Evolutionary conservation across 2,888 invertebrate genomes (phyloP).

Genomic region (Neoaliturus tenellus): DNA sequence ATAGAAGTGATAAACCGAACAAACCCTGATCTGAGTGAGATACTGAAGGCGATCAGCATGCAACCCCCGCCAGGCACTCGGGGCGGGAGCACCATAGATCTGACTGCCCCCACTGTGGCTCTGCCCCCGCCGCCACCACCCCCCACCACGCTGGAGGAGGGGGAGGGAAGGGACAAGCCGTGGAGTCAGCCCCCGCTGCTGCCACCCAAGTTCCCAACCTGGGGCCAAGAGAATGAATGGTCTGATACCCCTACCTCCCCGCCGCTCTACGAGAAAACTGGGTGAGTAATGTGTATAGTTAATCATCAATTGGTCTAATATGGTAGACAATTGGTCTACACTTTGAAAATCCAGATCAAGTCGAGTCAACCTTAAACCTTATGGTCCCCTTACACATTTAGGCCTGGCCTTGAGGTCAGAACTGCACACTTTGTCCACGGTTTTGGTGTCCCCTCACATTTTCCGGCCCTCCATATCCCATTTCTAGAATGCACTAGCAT

Average conservation of each 20-base stretch:
- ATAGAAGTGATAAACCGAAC: conserved; percentile 75
- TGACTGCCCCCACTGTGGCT: not conserved
- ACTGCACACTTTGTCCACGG: too few relatives aligned
- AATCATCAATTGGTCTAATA: too few relatives aligned
- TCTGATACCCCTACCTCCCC: conserved; percentile 64
- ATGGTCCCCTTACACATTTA: too few relatives aligned
- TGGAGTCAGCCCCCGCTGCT: conserved; percentile 63
- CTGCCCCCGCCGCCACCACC: conserved; percentile 72
- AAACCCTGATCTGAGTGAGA: conserved; percentile 59
- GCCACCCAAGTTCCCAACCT: conserved; percentile 73
- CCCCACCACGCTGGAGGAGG: conserved; percentile 69
- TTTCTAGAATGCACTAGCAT: too few relatives aligned
- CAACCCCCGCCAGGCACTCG: not conserved
- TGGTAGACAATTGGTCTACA: too few relatives aligned
- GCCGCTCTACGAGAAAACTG: conserved; percentile 63
- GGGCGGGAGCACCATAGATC: not conserved
- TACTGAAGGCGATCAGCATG: conserved; percentile 46
- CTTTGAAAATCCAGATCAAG: too few relatives aligned
- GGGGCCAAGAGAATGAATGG: conserved; percentile 65
- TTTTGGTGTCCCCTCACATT: too few relatives aligned
- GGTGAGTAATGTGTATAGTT: not conserved
- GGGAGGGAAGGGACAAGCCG: conserved; percentile 31
- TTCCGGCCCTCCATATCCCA: too few relatives aligned
- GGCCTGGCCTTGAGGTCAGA: too few relatives aligned
- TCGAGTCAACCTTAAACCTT: too few relatives aligned